These are phyloP conservation scores for Spialia ferax DNA, from an alignment of 2,888 invertebrate species.

Conservation along the genomic window DNA sequence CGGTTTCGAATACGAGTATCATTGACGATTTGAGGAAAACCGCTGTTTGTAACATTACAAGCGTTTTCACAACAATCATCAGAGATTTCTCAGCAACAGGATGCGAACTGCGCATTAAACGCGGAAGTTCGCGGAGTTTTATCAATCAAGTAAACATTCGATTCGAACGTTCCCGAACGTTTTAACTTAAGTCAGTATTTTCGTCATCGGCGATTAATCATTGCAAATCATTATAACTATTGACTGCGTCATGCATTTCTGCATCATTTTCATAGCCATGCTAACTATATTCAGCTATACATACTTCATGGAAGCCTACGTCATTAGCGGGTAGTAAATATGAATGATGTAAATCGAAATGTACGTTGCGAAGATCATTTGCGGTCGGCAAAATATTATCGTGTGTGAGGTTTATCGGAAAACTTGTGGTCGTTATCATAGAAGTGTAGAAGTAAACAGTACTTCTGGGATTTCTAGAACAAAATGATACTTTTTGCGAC, in stretches of 20 bases:
- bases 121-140: constrained; percentile 53
- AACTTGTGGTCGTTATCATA: constrained; percentile 32
- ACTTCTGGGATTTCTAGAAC: constrained; percentile 6
- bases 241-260: constrained; percentile 19
- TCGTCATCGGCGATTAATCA: constrained; percentile 13
- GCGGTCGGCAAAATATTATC: constrained; percentile 16
- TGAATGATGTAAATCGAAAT: constrained; percentile 27
- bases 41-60: background rate
- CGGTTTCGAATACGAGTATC: constrained; percentile 7
- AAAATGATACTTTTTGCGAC: constrained; percentile 5
- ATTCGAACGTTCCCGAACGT: constrained; percentile 36
- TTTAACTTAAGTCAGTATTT: constrained; percentile 5
- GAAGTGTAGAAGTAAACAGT: background rate
- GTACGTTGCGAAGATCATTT: constrained; percentile 14
- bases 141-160: constrained; percentile 56
- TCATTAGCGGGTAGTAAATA: background rate
- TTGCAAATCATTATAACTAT: background rate
- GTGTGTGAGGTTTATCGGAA: constrained; percentile 24
- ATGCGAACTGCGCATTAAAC: constrained; percentile 52
- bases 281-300: background rate
- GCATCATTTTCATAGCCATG: background rate
- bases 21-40: constrained; percentile 19
- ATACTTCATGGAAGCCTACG: constrained; percentile 18
- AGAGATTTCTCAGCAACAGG: constrained; percentile 63
- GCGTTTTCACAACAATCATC: constrained; percentile 37